Conservation (phyloP, 2,797 vertebrate species). For the Crax fasciolata region DNA sequence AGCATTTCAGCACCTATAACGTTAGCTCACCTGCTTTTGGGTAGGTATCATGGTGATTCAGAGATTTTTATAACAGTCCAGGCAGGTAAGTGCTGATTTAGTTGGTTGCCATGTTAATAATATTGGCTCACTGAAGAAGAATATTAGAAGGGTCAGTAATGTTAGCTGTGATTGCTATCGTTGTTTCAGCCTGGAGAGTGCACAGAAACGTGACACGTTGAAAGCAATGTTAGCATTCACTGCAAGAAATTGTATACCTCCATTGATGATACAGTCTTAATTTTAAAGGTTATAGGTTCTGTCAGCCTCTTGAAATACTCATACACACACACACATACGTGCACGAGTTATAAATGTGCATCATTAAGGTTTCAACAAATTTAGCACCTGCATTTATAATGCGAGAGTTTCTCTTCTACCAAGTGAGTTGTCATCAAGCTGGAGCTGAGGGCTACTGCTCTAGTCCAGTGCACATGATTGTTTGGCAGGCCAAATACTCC, state of each 20-base stretch:
- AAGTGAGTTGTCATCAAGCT: background rate
- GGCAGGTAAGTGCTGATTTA: background rate
- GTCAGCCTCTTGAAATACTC: background rate
- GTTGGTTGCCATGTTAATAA: background rate
- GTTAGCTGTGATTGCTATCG: background rate
- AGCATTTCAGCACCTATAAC: background rate
- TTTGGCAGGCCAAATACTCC: too few species aligned
- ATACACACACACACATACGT: background rate
- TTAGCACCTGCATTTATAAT: background rate
- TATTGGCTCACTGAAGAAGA: background rate
- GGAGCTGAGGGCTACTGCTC: background rate
- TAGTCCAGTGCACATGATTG: rapidly evolving
- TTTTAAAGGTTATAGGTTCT: background rate
- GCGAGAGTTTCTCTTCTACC: background rate
- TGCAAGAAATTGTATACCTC: background rate
- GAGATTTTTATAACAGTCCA: background rate
- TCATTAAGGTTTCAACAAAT: background rate
- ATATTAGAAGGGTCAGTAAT: background rate
- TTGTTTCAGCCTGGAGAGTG: background rate
- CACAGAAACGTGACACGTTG: background rate
- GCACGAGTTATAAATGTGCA: background rate
- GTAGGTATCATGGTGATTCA: background rate
- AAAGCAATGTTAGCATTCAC: background rate
- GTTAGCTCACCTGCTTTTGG: background rate
- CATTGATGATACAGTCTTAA: background rate